These are phyloP conservation scores for Allolobophora icterica DNA, from an alignment of 2,888 invertebrate genomes.

Conservation along the genomic window DNA sequence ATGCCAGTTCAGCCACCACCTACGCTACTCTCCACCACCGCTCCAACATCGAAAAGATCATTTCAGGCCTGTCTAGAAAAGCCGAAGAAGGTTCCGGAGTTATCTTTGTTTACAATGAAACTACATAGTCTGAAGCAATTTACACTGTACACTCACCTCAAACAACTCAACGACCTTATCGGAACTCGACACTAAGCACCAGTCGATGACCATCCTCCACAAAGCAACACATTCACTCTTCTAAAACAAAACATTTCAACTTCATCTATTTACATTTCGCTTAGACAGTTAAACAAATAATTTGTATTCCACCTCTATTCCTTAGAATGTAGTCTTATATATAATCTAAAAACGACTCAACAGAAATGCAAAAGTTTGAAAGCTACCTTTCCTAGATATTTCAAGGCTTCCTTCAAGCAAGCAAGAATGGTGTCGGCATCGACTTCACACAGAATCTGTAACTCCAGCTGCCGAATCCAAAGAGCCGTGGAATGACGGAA, in stretches of 20 bases:
- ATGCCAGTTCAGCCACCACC: no score
- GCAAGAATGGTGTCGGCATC: background rate
- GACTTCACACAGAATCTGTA: background rate
- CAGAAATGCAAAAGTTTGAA: background rate
- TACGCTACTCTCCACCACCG: no score
- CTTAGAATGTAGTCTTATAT: no score
- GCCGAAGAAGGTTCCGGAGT: no score
- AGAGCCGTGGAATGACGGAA: background rate
- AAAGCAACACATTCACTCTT: background rate
- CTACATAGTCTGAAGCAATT: no score
- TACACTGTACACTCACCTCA: background rate
- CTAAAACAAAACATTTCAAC: conserved; percentile 1
- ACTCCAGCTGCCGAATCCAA: conserved; percentile 8
- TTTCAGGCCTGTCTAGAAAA: no score
- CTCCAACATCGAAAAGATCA: no score
- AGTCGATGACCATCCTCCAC: background rate
- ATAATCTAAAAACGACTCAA: background rate
- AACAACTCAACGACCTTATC: background rate
- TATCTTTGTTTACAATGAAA: no score
- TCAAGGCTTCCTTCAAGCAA: background rate
- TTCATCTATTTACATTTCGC: background rate
- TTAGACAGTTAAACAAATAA: background rate
- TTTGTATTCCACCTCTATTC: no score
- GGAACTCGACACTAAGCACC: conserved; percentile 3
- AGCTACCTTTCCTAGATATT: background rate